phyloP scores from a whole-genome alignment of 2,113 vertebrate genomes.

The Forbesichthys papilliferus region DNA sequence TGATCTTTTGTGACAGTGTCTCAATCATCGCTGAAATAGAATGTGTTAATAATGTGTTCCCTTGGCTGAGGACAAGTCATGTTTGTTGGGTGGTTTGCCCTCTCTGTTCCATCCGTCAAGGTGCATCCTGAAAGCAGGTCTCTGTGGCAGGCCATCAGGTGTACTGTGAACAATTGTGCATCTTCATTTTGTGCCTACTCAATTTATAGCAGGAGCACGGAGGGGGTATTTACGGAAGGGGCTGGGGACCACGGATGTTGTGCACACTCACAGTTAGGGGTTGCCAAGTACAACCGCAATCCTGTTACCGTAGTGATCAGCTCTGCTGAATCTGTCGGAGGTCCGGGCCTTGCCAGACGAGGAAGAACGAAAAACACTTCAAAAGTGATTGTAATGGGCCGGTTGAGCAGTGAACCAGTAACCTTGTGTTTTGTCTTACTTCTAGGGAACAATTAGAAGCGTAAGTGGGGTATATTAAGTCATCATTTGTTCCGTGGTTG shows the following conservation, averaged over 20 bases:
- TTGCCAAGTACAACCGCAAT: background rate
- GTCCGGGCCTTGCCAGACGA: background rate
- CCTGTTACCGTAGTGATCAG: background rate
- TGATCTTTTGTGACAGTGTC: too few relatives aligned
- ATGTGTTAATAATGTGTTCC: too few relatives aligned
- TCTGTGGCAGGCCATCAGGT: background rate
- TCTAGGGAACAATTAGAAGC: background rate
- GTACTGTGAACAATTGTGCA: background rate
- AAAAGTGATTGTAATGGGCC: background rate
- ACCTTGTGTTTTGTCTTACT: background rate
- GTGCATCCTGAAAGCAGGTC: too few relatives aligned
- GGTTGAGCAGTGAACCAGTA: background rate
- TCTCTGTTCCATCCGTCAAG: too few relatives aligned
- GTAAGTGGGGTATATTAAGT: background rate
- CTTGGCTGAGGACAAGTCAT: too few relatives aligned
- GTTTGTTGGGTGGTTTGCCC: too few relatives aligned
- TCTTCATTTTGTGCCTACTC: background rate
- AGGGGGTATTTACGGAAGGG: background rate
- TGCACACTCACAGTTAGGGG: background rate
- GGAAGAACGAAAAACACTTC: background rate
- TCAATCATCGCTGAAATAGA: too few relatives aligned
- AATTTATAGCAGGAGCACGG: background rate
- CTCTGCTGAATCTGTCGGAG: background rate
- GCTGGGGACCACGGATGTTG: background rate
- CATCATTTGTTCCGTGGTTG: background rate